phyloP scores from a whole-genome alignment of 2,113 vertebrate species.

The Cacatua alba region DNA sequence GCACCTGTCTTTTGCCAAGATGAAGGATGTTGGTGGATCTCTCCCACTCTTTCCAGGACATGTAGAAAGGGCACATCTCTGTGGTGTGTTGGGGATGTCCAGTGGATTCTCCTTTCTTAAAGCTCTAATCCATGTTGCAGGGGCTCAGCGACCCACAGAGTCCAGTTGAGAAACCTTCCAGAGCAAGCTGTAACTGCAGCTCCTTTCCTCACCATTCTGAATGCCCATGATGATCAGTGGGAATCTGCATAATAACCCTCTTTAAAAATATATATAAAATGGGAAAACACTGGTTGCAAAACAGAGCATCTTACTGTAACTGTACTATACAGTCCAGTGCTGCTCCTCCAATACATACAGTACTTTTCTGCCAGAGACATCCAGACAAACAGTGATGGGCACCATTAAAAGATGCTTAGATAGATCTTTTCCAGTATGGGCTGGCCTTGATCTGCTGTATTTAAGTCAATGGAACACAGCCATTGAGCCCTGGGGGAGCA shows the following conservation, averaged over 20 bases:
- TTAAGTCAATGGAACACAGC: slow-evolving; percentile 56
- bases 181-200: neutral
- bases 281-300: neutral
- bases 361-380: neutral
- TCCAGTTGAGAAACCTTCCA: neutral
- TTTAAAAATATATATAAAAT: neutral
- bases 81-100: neutral
- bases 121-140: neutral
- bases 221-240: neutral
- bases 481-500: slow-evolving; percentile 39
- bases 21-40: neutral
- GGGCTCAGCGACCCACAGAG: neutral
- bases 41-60: neutral
- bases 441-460: neutral
- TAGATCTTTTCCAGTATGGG: neutral
- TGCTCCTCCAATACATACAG: neutral
- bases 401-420: slow-evolving; percentile 5
- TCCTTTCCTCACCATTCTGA: neutral
- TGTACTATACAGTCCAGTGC: neutral
- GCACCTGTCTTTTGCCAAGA: neutral
- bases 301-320: neutral
- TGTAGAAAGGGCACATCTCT: neutral
- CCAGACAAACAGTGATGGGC: neutral
- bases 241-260: neutral
- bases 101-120: neutral